Conservation (phyloP, 37 sponge, comb jelly and placozoan species). For the Agelas oroides region DNA sequence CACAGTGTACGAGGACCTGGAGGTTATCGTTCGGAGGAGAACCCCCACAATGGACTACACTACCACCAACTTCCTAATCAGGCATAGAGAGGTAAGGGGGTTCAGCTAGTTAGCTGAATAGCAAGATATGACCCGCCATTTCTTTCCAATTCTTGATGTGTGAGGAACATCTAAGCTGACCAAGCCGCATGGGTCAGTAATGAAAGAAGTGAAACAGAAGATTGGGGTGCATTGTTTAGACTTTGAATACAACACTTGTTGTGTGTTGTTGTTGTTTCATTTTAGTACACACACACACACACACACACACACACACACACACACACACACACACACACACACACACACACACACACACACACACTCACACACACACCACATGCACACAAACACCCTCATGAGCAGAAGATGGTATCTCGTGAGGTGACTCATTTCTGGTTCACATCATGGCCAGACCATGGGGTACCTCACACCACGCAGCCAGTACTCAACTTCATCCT, state of each 20-base stretch:
- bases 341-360: slow-evolving; percentile 19
- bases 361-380: neutral
- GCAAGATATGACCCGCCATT: too few relatives aligned
- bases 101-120: too few relatives aligned
- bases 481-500: slow-evolving; percentile 70
- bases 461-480: slow-evolving; percentile 67
- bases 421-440: slow-evolving; percentile 90
- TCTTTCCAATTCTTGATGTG: too few relatives aligned
- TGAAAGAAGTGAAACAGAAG: too few relatives aligned
- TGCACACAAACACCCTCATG: neutral
- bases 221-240: too few relatives aligned
- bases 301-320: slow-evolving; percentile 16
- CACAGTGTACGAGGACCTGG: slow-evolving; percentile 68
- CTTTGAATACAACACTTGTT: too few relatives aligned
- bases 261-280: too few relatives aligned
- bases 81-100: slow-evolving; percentile 54
- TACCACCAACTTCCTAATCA: slow-evolving; percentile 55
- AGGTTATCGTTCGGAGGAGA: slow-evolving; percentile 55
- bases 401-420: slow-evolving; percentile 76
- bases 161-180: too few relatives aligned
- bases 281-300: slow-evolving; percentile 1
- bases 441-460: slow-evolving; percentile 93
- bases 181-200: too few relatives aligned
- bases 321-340: slow-evolving; percentile 19
- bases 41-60: slow-evolving; percentile 29